phyloP scores from a whole-genome alignment of 1,140 invertebrate species.

The Drosophila aff. region DNA sequence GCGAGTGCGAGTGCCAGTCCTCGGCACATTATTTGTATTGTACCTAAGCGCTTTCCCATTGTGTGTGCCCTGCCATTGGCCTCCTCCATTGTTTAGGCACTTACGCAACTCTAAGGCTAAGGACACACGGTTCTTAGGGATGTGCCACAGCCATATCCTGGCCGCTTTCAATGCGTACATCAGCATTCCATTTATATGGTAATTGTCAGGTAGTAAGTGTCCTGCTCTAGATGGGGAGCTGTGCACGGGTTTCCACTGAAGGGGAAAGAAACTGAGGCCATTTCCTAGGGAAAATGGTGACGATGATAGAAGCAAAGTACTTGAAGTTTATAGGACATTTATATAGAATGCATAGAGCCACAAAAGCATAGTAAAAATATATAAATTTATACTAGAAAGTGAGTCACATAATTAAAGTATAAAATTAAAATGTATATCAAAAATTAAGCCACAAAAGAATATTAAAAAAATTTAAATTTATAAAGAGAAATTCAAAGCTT shows the following conservation, averaged over 20 bases:
- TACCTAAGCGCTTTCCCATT: slow-evolving; percentile 54
- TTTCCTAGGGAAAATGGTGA: background rate
- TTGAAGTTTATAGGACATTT: background rate
- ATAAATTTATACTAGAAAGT: too few species aligned
- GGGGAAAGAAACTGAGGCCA: background rate
- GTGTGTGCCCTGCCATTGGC: slow-evolving; percentile 47
- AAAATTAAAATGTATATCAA: background rate
- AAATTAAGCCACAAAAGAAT: too few species aligned
- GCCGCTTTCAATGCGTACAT: background rate
- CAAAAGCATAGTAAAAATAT: too few species aligned
- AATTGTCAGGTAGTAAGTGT: slow-evolving; percentile 25
- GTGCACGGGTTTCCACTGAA: background rate
- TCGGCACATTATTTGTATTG: slow-evolving; percentile 50
- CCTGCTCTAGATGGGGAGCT: background rate
- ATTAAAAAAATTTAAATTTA: background rate
- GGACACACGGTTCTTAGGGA: slow-evolving; percentile 14
- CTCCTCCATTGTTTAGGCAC: slow-evolving; percentile 73
- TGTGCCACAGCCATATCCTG: slow-evolving; percentile 1
- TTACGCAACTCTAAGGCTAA: slow-evolving; percentile 63
- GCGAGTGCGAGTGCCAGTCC: slow-evolving; percentile 18
- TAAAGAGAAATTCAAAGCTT: too few species aligned
- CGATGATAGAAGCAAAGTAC: background rate
- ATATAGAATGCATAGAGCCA: background rate
- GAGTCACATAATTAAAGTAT: too few species aligned
- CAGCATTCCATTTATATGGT: slow-evolving; percentile 3